Evolutionary conservation across 92 coral and sea anemone genomes (phyloP).

Genomic region (Anthopleura xanthogrammica): DNA sequence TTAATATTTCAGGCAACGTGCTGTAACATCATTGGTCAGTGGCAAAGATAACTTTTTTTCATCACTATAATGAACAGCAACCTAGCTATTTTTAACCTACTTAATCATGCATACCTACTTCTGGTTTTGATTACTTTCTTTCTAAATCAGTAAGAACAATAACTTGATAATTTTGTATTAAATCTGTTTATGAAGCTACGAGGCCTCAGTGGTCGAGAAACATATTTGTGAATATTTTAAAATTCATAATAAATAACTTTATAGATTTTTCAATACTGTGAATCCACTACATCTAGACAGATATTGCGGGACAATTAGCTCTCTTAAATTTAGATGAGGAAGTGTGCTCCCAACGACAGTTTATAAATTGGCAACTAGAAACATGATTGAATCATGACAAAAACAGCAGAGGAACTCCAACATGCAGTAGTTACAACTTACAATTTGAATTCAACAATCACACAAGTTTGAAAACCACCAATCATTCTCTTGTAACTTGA

Average conservation of each 20-base stretch:
- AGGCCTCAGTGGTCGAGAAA: not conserved
- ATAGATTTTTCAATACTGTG: not conserved
- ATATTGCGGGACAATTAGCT: not conserved
- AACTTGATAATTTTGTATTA: not conserved
- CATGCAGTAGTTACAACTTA: not conserved
- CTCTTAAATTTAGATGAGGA: not conserved
- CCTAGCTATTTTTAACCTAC: too few relatives aligned
- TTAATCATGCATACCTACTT: not conserved
- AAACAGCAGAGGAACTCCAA: not conserved
- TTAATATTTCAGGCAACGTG: not conserved
- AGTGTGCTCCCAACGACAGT: not conserved
- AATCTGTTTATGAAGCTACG: not conserved
- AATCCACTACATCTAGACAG: not conserved
- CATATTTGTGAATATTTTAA: not conserved
- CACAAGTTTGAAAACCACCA: not conserved
- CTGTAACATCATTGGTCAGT: not conserved
- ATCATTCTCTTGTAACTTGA: not conserved
- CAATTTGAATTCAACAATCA: not conserved
- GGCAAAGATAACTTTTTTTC: not conserved
- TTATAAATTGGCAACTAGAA: not conserved
- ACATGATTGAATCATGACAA: not conserved
- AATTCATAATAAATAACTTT: slow-evolving; percentile 1
- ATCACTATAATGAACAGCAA: too few relatives aligned
- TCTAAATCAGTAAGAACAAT: not conserved
- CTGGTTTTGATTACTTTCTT: not conserved